These are phyloP conservation scores for Chondrosia reniformis DNA, from an alignment of 37 sponge, comb jelly and placozoan genomes.

Conservation along the genomic window DNA sequence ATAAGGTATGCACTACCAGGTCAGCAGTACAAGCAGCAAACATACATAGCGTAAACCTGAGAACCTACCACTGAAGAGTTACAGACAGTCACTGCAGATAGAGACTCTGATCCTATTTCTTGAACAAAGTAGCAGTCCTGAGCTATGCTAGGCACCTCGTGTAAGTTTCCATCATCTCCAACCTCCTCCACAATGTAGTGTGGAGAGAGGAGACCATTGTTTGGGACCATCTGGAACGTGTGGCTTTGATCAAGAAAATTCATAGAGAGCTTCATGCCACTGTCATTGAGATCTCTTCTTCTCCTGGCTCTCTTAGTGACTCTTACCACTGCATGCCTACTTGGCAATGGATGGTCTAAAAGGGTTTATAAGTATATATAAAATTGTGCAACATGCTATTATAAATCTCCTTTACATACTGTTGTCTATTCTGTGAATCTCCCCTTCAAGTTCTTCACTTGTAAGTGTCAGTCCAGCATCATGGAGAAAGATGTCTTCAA, in stretches of 20 bases:
- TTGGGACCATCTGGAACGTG: background rate
- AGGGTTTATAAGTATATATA: too few species aligned
- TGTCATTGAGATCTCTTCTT: background rate
- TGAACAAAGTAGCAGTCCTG: slow-evolving; percentile 10
- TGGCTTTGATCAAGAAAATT: background rate
- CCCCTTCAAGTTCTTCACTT: too few species aligned
- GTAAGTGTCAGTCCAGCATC: too few species aligned
- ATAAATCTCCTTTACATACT: too few species aligned
- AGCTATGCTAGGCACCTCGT: background rate
- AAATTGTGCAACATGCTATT: too few species aligned
- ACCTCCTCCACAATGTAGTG: background rate
- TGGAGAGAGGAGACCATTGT: background rate
- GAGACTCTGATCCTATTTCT: background rate
- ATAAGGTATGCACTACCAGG: too few species aligned
- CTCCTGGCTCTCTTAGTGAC: background rate
- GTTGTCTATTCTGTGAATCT: too few species aligned
- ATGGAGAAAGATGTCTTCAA: too few species aligned
- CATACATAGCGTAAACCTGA: background rate
- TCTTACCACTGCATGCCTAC: background rate
- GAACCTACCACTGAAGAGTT: background rate
- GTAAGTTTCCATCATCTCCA: background rate
- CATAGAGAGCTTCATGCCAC: background rate
- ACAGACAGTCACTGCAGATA: slow-evolving; percentile 3
- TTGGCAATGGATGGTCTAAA: too few species aligned
- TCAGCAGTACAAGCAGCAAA: too few species aligned